Percentiles rank a stretch among this genome's conserved stretches.
These are phyloP conservation scores for Coecobrya sp. DNA, from an alignment of 2,888 invertebrate genomes.

Conservation along the genomic window DNA sequence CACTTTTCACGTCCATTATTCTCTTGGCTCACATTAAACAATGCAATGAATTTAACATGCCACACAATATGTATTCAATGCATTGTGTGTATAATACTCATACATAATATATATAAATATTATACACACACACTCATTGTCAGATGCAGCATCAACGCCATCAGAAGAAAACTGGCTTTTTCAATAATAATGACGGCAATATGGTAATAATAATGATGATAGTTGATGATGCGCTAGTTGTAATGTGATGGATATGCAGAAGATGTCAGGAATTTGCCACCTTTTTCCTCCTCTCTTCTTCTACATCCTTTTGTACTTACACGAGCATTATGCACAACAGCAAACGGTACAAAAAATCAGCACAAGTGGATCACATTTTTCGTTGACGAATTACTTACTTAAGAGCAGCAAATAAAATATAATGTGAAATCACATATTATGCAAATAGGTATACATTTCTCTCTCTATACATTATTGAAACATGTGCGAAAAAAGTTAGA, in stretches of 20 bases:
- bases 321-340: neutral
- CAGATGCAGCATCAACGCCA: conserved; percentile 13
- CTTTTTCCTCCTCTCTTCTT: neutral
- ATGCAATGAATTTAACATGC: conserved; percentile 68
- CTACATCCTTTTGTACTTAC: neutral
- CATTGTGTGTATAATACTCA: conserved; percentile 27
- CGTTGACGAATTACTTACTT: neutral
- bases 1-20: conserved; percentile 50
- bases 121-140: neutral
- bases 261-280: conserved; percentile 68
- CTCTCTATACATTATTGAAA: neutral
- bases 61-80: conserved; percentile 55
- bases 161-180: conserved; percentile 51
- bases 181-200: conserved; percentile 71
- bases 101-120: conserved; percentile 5
- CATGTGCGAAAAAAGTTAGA: neutral
- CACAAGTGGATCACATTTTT: neutral
- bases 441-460: neutral
- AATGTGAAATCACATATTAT: neutral
- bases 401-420: neutral
- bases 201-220: conserved; percentile 58
- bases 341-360: neutral
- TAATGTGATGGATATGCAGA: conserved; percentile 28
- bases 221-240: conserved; percentile 57
- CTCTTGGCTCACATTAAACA: conserved; percentile 64